These are phyloP conservation scores for Dysdera silvatica DNA, from an alignment of 1,140 invertebrate genomes.

Conservation along the genomic window DNA sequence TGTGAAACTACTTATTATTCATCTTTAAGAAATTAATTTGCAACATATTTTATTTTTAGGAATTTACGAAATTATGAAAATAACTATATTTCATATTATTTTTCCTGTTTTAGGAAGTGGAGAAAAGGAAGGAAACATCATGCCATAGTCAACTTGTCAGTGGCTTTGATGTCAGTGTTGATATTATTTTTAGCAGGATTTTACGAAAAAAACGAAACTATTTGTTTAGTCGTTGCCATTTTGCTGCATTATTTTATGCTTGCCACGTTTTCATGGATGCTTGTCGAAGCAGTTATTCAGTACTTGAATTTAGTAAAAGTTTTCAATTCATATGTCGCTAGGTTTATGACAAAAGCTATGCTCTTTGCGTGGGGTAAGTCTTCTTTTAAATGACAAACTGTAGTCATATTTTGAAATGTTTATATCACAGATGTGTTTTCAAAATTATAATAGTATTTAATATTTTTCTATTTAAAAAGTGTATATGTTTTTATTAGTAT, in stretches of 20 bases:
- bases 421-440: too few relatives aligned
- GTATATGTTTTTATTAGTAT: too few relatives aligned
- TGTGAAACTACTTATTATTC: too few relatives aligned
- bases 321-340: conserved; percentile 45
- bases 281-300: conserved; percentile 47
- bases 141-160: conserved; percentile 6
- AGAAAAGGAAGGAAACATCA: conserved; percentile 9
- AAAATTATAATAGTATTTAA: too few relatives aligned
- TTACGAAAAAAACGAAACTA: neutral
- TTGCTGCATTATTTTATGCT: conserved; percentile 47
- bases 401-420: neutral
- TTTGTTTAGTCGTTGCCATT: conserved; percentile 41
- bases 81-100: neutral
- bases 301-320: conserved; percentile 49
- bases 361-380: conserved; percentile 46
- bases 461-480: too few relatives aligned
- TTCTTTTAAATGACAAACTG: neutral
- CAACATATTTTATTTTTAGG: too few relatives aligned
- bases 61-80: too few relatives aligned
- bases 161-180: neutral
- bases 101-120: conserved; percentile 13
- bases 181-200: conserved; percentile 8
- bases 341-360: conserved; percentile 43
- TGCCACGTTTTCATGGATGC: conserved; percentile 48
- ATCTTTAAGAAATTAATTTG: too few relatives aligned